These are phyloP conservation scores for Anaspis maculata DNA, from an alignment of 2,888 invertebrate genomes.

Conservation along the genomic window DNA sequence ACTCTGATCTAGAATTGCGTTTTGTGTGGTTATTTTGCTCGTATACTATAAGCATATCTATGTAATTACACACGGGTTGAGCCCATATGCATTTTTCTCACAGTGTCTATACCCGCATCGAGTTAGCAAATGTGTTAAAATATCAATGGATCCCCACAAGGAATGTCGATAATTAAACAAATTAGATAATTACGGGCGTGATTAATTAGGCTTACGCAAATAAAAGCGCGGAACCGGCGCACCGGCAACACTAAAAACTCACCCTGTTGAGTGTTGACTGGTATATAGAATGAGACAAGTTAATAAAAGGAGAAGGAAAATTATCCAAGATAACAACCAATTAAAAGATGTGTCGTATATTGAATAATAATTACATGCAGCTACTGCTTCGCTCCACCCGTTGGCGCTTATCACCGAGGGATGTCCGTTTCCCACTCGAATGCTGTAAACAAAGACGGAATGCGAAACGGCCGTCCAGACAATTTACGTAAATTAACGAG, in stretches of 20 bases:
- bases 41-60: too few species aligned
- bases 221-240: too few species aligned
- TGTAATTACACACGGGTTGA: too few species aligned
- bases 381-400: conserved; percentile 31
- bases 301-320: conserved; percentile 14
- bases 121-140: too few species aligned
- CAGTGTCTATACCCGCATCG: too few species aligned
- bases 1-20: too few species aligned
- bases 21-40: too few species aligned
- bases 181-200: too few species aligned
- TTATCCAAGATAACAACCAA: conserved; percentile 40
- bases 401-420: conserved; percentile 12
- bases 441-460: conserved; percentile 4
- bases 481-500: conserved; percentile 34
- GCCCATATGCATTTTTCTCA: too few species aligned
- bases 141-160: too few species aligned
- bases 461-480: conserved; percentile 3
- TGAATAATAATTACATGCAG: conserved; percentile 43
- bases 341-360: conserved; percentile 45
- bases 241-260: background rate
- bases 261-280: background rate
- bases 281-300: conserved; percentile 6
- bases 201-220: background rate
- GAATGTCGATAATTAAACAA: too few species aligned
- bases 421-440: background rate